Base-by-base conservation (phyloP, 53 echinoderm and acorn worm genomes). In the Arbacia lixula region DNA sequence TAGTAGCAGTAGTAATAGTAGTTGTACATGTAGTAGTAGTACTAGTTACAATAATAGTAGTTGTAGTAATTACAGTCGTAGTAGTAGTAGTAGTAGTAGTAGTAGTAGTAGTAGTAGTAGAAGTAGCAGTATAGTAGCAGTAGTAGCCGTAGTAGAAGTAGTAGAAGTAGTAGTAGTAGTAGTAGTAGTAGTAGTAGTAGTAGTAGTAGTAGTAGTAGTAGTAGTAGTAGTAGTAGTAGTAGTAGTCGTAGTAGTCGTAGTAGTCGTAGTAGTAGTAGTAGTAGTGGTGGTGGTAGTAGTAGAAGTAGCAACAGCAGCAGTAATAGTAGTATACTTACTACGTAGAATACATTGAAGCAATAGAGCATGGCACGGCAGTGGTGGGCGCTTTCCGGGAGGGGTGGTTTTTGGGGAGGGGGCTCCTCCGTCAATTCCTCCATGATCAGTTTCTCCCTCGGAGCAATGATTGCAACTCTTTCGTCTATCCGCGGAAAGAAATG, bases 161-260 rank as follows among this genome's bases (percentile, higher is more conserved):
- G 68, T 1, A 60, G 60, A 20, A 60, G 60, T 60, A 60, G 60
- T 60, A 60, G 60, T 60, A 60, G 60, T 60, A 60, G 60, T 60
- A 60, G 60, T 60, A 60, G 60, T 60, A 60, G 60, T 60, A 60
- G 60, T 60, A 60, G 60, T 60, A 60, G 60, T 60, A 60, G 60
- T 60, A 60, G 60, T 60, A 60, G 60, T 60, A 60, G 60, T 60
- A 60, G 60, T 60, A 60, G 60, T 60, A 60, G 60, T 1, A 60
- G 60, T 60, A 60, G 60, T 60, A 60, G 60, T 60, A 60, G 60
- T 60, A 60, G 60, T 24, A 60, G 60, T 60, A 60, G 60, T 0
- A 60, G 50, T 50, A 50, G 50, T 1, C 12, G 50, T 50, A 50
- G 50, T 1, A 50, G 50, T 50, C 12, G 0, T n/a, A n/a, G n/a